Evolutionary conservation across 2,797 vertebrate species (phyloP), one percentile per base, ranked within the genome.

Genomic region (Orientallactaga sibirica): DNA sequence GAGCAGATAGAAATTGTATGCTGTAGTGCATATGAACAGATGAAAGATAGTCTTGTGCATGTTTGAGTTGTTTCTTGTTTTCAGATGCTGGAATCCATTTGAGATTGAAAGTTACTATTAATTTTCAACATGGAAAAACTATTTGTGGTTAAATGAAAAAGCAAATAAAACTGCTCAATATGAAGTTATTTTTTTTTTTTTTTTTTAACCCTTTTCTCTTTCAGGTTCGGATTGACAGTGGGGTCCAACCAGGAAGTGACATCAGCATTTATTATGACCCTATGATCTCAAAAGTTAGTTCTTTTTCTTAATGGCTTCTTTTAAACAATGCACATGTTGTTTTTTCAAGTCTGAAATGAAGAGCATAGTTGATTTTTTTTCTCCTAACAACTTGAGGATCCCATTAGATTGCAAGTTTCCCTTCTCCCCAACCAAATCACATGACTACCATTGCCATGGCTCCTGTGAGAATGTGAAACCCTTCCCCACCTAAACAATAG

Each of bases 221-320:
- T 25, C 97, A 99, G 99, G 99, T 99, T 4, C 99, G 99, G 79
- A 99, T 99, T 83, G 99, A 99, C 98, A 99, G 99, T 66, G 99
- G 99, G 66, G 99, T 99, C 97, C 98, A 99, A 88, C 99, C 99
- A 98, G 99, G 99, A 98, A 99, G 99, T 98, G 99, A 99, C 95
- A 99, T 99, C 98, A 99, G 99, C 97, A 99, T 99, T 98, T 99
- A 99, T 98, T 99, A 99, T 96, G 99, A 99, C 96, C 99, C 99
- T 76, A 99, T 99, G 99, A 99, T 99, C 98, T 99, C 99, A 68
- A 99, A 99, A 99, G 99, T 99, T 95, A 98, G 98, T 98, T 94
- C 52, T 9, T 92, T 95, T 97, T 92, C 52, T 95, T 89, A 66
- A 78, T 58, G 27, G 4, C 29, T 94, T 92, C 66, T 83, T 91